Evolutionary conservation across 2,888 invertebrate genomes (phyloP), one percentile per base, ranked within the genome.

Genomic region (Polyploca ridens): DNA sequence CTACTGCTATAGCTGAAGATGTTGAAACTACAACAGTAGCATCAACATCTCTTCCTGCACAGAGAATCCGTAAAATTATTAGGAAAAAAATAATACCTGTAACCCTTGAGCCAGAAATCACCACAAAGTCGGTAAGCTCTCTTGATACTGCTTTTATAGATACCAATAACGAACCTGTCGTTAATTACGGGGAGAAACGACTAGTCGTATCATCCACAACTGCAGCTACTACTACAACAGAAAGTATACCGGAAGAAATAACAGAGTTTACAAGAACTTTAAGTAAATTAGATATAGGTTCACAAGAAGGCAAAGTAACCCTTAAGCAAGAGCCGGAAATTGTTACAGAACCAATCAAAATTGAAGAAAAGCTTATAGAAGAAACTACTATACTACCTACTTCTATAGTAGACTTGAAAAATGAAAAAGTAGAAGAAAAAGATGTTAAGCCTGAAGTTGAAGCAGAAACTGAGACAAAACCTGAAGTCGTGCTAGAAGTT

Each of bases 181-280:
- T 84, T 33, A 93, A 92, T 73, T 93, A 93, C 71, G 93, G 93
- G n/a, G 93, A 93, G 75, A 90, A 85, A 76, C 83, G 83, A 16
- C 82, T 73, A 66, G 74, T 76, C 11, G 76, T 79, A n/a, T 44
- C 73, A 65, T 63, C 74, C 14, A 71, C 82, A 11, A 66, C 68
- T 19, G 67, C 64, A 54, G 60, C 68, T 38, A 68, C 73, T 4
- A 65, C 67, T n/a, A 78, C 83, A 49, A 77, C 74, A 46, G 77
- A 79, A 73, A 71, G 67, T 58, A 71, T 76, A 58, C 75, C 79
- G 59, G 81, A 84, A 57, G 73, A 73, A 67, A 75, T 77, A 2
- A 76, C 73, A 41, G 82, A 86, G 69, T 70, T 73, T 57, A 69
- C 69, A 57, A 76, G 76, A 66, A 76, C 79, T 38, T 73, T 71